phyloP scores from a whole-genome alignment of 2,113 vertebrate genomes.

The Apodemus sylvaticus region DNA sequence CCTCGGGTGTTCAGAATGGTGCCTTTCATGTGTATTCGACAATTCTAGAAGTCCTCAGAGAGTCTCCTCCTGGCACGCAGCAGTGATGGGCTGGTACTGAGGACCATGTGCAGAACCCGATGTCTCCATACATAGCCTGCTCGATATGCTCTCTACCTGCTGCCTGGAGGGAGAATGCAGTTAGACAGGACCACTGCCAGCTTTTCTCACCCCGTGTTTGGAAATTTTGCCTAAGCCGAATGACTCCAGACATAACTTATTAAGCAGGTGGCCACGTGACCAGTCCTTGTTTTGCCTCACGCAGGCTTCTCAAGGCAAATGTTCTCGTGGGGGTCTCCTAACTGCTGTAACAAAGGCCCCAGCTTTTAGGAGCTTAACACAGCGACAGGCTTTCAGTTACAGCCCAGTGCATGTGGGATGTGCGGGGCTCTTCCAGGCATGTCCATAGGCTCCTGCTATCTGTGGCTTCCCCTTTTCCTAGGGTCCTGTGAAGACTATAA shows the following conservation, averaged over 20 bases:
- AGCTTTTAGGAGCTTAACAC: background rate
- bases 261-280: accelerated
- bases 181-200: background rate
- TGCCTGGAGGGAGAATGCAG: background rate
- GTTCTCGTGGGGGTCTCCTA: background rate
- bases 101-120: background rate
- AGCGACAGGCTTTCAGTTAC: background rate
- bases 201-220: conserved; percentile 1
- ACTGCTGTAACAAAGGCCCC: background rate
- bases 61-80: background rate
- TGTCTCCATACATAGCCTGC: background rate
- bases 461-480: background rate
- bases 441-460: background rate
- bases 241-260: background rate
- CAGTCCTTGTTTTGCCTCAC: background rate
- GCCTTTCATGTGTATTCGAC: background rate
- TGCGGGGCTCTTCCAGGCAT: background rate
- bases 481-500: too few relatives aligned
- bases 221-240: background rate
- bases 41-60: background rate
- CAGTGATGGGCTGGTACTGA: background rate
- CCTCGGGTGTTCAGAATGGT: background rate
- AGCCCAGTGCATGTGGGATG: accelerated
- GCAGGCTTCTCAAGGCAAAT: background rate
- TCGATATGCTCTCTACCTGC: background rate